A percentile compares a stretch with the other conserved stretches of the same genome.
phyloP scores from a whole-genome alignment of 2,888 invertebrate species.

The Drosophila subsilvestris region DNA sequence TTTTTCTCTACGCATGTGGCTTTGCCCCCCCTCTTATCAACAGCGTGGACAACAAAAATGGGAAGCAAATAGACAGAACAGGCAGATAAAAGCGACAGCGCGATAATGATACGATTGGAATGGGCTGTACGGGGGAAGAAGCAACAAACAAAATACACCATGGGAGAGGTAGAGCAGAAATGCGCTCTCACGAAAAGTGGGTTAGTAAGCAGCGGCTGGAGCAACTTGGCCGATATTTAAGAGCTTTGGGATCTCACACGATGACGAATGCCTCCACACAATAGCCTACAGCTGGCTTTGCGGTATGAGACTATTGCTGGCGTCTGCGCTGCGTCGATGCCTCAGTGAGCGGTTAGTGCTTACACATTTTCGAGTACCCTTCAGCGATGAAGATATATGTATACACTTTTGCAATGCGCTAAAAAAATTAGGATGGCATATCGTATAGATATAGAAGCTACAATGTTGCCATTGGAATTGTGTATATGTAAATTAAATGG shows the following conservation, averaged over 20 bases:
- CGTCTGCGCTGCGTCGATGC: constrained; percentile 21
- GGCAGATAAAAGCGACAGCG: constrained; percentile 29
- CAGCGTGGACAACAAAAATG: constrained; percentile 2
- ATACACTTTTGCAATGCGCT: not conserved
- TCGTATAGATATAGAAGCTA: not conserved
- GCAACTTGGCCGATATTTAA: constrained; percentile 58
- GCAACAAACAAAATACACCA: constrained; percentile 36
- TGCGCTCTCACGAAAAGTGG: constrained; percentile 39
- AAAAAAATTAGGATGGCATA: not conserved
- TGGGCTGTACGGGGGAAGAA: constrained; percentile 1
- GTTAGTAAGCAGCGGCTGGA: constrained; percentile 22
- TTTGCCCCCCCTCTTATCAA: constrained; percentile 13
- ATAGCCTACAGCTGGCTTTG: not conserved
- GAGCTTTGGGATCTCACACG: constrained; percentile 53
- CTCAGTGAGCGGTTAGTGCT: constrained; percentile 4
- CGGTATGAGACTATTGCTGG: constrained; percentile 30
- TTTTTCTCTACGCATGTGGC: constrained; percentile 13
- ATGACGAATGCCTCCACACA: constrained; percentile 62
- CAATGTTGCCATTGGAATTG: not conserved
- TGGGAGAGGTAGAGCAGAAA: not conserved
- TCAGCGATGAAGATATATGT: not conserved
- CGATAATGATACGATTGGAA: constrained; percentile 27
- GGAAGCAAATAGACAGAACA: constrained; percentile 3
- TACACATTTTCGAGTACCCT: constrained; percentile 34
- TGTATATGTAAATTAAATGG: not conserved